Evolutionary conservation across 1,140 invertebrate species (phyloP).

Genomic region (Drosophila teissieri): DNA sequence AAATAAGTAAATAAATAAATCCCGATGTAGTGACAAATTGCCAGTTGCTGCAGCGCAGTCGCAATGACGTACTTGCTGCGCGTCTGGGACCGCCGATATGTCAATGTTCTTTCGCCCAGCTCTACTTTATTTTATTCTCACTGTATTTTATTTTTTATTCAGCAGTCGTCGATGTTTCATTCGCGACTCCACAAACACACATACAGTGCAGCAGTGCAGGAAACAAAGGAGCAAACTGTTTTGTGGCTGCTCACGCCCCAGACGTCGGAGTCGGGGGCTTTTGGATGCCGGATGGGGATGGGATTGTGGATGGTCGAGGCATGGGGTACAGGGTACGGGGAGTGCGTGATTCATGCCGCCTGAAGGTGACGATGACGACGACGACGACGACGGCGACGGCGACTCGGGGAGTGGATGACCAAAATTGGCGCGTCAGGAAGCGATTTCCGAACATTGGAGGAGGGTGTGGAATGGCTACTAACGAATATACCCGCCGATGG

Average conservation of each 20-base stretch:
- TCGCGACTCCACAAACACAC: neutral
- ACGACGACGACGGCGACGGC: neutral
- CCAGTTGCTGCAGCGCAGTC: constrained; percentile 6
- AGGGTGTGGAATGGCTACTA: neutral
- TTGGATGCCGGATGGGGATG: neutral
- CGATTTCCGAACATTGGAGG: neutral
- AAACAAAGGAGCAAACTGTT: constrained; percentile 43
- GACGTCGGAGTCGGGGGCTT: neutral
- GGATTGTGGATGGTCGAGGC: too few species aligned
- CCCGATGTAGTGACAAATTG: constrained; percentile 17
- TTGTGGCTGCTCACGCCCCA: constrained; percentile 29
- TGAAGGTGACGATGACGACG: constrained; percentile 35
- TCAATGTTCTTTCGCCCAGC: constrained; percentile 4
- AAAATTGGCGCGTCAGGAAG: constrained; percentile 64
- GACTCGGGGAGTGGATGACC: constrained; percentile 37
- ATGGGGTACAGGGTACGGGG: neutral
- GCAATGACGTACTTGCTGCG: constrained; percentile 20
- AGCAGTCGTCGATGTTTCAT: neutral
- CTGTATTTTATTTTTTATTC: neutral
- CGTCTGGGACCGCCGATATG: constrained; percentile 4
- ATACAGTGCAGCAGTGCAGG: constrained; percentile 1
- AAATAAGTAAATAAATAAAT: neutral
- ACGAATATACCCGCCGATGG: too few species aligned
- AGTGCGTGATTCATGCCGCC: constrained; percentile 33
- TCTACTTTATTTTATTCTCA: neutral